Percentiles rank a stretch among this genome's conserved stretches.
Conservation (phyloP, 2,888 invertebrate genomes). For the Drosophila prolongata region DNA sequence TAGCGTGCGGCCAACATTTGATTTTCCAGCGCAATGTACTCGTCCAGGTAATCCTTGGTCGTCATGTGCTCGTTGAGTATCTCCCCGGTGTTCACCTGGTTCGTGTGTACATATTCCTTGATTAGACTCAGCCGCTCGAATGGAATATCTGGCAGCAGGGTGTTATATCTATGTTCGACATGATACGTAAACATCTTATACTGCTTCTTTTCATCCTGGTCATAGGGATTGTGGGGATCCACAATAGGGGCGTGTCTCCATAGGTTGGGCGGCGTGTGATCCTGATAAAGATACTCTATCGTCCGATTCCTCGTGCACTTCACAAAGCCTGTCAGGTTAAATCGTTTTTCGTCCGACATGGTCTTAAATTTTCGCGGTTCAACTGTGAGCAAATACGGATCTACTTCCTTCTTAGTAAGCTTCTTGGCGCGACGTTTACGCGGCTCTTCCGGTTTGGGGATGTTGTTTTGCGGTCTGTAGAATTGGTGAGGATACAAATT, state of each 20-base stretch:
- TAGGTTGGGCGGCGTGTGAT: constrained; percentile 73
- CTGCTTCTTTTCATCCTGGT: constrained; percentile 81
- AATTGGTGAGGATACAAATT: not conserved
- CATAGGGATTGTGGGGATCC: constrained; percentile 80
- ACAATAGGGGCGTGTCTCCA: constrained; percentile 80
- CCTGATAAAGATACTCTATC: constrained; percentile 69
- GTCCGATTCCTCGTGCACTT: constrained; percentile 44
- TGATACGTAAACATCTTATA: constrained; percentile 82
- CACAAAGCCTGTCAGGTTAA: constrained; percentile 36
- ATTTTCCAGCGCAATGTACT: constrained; percentile 81
- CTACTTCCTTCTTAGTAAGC: constrained; percentile 64
- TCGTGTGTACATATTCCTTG: constrained; percentile 80
- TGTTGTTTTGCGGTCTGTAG: not conserved
- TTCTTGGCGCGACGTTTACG: constrained; percentile 67
- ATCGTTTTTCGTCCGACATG: constrained; percentile 73
- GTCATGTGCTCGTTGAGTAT: constrained; percentile 59
- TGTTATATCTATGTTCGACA: constrained; percentile 83
- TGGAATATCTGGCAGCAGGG: constrained; percentile 80
- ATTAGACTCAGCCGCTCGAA: constrained; percentile 80
- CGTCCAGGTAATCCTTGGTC: constrained; percentile 75
- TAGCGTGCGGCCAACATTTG: constrained; percentile 64
- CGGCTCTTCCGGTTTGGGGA: constrained; percentile 47
- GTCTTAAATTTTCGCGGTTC: constrained; percentile 71
- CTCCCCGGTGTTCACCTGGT: constrained; percentile 49
- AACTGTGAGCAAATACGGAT: constrained; percentile 75